Percentiles rank a stretch among this genome's conserved stretches.
Conservation (phyloP, 2,797 vertebrate genomes). For the Urosaurus nigricauda region DNA sequence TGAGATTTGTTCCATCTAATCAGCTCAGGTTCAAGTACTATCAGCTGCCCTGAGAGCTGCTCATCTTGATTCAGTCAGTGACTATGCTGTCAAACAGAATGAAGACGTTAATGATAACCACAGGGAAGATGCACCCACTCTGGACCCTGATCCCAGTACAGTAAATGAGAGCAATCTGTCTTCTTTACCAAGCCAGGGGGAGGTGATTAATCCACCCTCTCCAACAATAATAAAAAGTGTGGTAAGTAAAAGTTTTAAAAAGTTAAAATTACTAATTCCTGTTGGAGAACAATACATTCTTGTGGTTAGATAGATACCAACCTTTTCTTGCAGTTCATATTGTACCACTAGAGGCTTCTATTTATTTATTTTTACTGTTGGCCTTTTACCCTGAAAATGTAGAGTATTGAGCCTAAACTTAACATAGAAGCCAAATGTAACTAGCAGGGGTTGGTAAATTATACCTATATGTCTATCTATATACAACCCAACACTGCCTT, state of each 20-base stretch:
- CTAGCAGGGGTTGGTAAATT: background rate
- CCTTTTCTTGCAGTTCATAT: background rate
- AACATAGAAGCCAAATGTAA: slow-evolving; percentile 22
- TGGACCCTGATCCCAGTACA: slow-evolving; percentile 48
- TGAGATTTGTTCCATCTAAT: slow-evolving; percentile 30
- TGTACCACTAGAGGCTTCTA: background rate
- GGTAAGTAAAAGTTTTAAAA: slow-evolving; percentile 52
- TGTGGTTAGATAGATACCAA: background rate
- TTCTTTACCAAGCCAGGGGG: slow-evolving; percentile 58
- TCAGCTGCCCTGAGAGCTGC: slow-evolving; percentile 90
- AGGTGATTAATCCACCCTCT: slow-evolving; percentile 54
- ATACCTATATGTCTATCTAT: slow-evolving; percentile 1
- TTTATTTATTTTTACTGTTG: slow-evolving; percentile 17
- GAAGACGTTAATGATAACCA: slow-evolving; percentile 38
- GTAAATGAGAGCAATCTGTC: slow-evolving; percentile 52
- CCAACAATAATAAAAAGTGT: slow-evolving; percentile 51
- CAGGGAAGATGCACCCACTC: slow-evolving; percentile 31
- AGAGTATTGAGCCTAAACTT: background rate
- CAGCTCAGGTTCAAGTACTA: slow-evolving; percentile 91
- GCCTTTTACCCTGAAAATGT: background rate
- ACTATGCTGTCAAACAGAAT: slow-evolving; percentile 47
- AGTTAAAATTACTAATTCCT: fast-evolving
- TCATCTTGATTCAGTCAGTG: slow-evolving; percentile 84
- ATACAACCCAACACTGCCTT: background rate
- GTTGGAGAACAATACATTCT: background rate